These are phyloP conservation scores for Leucozona laternaria DNA, from an alignment of 2,888 invertebrate genomes.

Conservation along the genomic window DNA sequence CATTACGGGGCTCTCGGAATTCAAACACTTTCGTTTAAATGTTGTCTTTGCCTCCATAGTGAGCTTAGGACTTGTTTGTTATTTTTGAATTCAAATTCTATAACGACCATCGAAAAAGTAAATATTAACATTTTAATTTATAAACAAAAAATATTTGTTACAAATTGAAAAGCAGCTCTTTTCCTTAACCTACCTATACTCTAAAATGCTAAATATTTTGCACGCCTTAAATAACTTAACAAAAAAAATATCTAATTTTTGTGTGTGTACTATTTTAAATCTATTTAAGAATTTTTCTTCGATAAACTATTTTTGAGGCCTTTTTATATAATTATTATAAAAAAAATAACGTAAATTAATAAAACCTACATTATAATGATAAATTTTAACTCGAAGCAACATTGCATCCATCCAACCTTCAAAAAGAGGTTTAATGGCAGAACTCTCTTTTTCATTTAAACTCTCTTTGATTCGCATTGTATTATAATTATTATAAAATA, in stretches of 20 bases:
- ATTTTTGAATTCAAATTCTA: too few species aligned
- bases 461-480: slow-evolving; percentile 46
- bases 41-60: too few species aligned
- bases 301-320: slow-evolving; percentile 72
- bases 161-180: slow-evolving; percentile 41
- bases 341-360: slow-evolving; percentile 24
- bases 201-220: slow-evolving; percentile 64
- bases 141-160: slow-evolving; percentile 27
- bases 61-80: too few species aligned
- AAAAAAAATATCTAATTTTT: slow-evolving; percentile 24
- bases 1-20: too few species aligned
- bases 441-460: slow-evolving; percentile 7
- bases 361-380: slow-evolving; percentile 19
- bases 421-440: slow-evolving; percentile 45
- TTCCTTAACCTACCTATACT: slow-evolving; percentile 27
- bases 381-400: slow-evolving; percentile 6
- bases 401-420: slow-evolving; percentile 59
- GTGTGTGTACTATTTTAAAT: slow-evolving; percentile 36
- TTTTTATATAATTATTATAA: slow-evolving; percentile 38
- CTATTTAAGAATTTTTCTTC: slow-evolving; percentile 65
- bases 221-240: slow-evolving; percentile 70
- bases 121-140: too few species aligned
- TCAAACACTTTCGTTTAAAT: too few species aligned
- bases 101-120: too few species aligned
- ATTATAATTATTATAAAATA: slow-evolving; percentile 1